phyloP scores from a whole-genome alignment of 2,797 vertebrate genomes.

The Momotus momota region DNA sequence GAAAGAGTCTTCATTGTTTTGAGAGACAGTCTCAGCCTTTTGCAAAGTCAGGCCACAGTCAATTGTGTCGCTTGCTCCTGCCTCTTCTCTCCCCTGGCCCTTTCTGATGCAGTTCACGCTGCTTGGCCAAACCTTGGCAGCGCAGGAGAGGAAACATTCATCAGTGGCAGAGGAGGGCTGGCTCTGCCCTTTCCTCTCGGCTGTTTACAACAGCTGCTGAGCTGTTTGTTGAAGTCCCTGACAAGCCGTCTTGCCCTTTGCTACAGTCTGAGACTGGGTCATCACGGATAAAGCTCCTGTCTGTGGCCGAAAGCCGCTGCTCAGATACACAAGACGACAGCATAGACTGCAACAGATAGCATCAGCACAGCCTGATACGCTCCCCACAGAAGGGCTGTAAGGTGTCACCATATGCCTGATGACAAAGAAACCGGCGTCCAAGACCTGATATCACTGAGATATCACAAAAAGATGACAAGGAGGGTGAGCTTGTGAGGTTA shows the following conservation, averaged over 20 bases:
- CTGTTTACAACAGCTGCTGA: slow-evolving; percentile 8
- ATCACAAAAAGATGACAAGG: neutral
- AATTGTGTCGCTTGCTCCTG: neutral
- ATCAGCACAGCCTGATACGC: neutral
- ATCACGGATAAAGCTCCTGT: neutral
- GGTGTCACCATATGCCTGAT: neutral
- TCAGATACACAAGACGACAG: neutral
- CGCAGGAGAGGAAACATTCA: neutral
- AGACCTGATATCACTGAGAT: neutral
- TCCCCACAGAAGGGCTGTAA: neutral
- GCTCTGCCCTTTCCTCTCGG: slow-evolving; percentile 16
- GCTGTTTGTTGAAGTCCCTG: slow-evolving; percentile 1
- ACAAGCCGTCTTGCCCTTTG: neutral
- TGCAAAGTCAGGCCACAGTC: neutral
- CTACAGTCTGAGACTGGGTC: neutral
- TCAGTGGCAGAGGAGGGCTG: neutral
- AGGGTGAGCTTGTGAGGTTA: neutral
- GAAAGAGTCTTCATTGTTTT: neutral
- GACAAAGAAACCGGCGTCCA: neutral
- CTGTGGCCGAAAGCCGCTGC: neutral
- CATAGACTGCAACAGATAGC: neutral
- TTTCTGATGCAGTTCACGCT: neutral
- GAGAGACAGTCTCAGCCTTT: neutral
- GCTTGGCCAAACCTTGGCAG: neutral
- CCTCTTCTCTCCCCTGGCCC: neutral